Percentiles rank a stretch among this genome's conserved stretches.
phyloP scores from a whole-genome alignment of 35 echinoderm and acorn worm species.

The Diadema setosum region DNA sequence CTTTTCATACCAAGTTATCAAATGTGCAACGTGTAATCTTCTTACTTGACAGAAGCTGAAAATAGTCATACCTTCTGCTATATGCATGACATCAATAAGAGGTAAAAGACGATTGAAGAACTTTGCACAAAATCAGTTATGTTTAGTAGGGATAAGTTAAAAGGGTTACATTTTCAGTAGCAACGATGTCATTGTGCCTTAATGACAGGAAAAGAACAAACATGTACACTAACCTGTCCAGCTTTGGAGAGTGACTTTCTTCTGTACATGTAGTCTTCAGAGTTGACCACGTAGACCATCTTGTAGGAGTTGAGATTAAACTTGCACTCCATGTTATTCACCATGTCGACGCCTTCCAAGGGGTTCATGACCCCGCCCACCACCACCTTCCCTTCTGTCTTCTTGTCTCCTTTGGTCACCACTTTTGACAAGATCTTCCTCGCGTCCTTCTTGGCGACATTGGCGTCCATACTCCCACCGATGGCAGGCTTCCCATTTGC shows the following conservation, averaged over 20 bases:
- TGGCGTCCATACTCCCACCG: neutral
- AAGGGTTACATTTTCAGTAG: too few species aligned
- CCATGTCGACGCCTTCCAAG: constrained; percentile 85
- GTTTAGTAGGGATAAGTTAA: too few species aligned
- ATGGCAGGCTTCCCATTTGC: neutral
- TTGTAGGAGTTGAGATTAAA: constrained; percentile 99
- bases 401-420: constrained; percentile 13
- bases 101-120: too few species aligned
- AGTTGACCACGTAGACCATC: constrained; percentile 99
- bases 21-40: too few species aligned
- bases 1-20: too few species aligned
- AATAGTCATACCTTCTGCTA: too few species aligned
- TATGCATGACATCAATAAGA: too few species aligned
- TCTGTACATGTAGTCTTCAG: constrained; percentile 99
- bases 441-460: neutral
- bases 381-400: constrained; percentile 15
- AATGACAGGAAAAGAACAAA: too few species aligned
- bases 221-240: constrained; percentile 66
- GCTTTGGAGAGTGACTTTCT: constrained; percentile 92
- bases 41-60: too few species aligned
- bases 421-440: neutral
- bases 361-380: constrained; percentile 47
- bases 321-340: constrained; percentile 99
- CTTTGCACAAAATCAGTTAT: too few species aligned
- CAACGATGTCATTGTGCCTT: too few species aligned